Evolutionary conservation across 2,888 invertebrate genomes (phyloP), one percentile per base, ranked within the genome.

Genomic region (Sesamia inferens): DNA sequence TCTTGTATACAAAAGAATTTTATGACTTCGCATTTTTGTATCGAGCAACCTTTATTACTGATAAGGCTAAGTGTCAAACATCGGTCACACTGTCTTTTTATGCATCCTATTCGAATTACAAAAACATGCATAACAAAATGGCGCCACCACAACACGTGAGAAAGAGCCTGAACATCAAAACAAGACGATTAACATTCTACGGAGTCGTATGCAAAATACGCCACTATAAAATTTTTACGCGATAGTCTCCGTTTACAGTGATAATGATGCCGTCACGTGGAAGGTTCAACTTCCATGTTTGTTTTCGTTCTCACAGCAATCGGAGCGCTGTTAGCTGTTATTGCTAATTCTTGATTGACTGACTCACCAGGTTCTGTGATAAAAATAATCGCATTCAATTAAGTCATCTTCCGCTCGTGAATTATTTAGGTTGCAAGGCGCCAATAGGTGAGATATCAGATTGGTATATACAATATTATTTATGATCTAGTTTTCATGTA

Each of bases 141-240:
- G 79, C 79, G 83, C 65, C 57, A 62, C 48, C 70, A n/a, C 64
- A 74, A 59, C 66, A 59, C 66, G 54, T 74, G 74, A 57, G 65
- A 74, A 61, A 72, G 69, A 65, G 57, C 79, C 76, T 74, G 79
- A 77, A 81, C 81, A 80, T 85, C 88, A 88, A 86, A 90, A 91
- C 90, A 91, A 88, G 82, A 81, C 84, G 73, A 89, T 91, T 89
- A 88, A 87, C 85, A 90, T 91, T 88, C 90, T 78, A 66, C 59
- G 73, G 85, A 78, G 83, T 88, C 86, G 73, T 84, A 85, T 83
- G 82, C 79, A 86, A 78, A 86, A 79, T 85, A 76, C 63, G 69
- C 48, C 62, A 67, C 80, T 73, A 85, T 84, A 82, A 78, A 79
- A 79, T 62, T 76, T 76, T 77, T 73, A 84, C 79, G 68, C 72